phyloP scores from a whole-genome alignment of 1,140 invertebrate genomes.

The Ridgeia piscesae region DNA sequence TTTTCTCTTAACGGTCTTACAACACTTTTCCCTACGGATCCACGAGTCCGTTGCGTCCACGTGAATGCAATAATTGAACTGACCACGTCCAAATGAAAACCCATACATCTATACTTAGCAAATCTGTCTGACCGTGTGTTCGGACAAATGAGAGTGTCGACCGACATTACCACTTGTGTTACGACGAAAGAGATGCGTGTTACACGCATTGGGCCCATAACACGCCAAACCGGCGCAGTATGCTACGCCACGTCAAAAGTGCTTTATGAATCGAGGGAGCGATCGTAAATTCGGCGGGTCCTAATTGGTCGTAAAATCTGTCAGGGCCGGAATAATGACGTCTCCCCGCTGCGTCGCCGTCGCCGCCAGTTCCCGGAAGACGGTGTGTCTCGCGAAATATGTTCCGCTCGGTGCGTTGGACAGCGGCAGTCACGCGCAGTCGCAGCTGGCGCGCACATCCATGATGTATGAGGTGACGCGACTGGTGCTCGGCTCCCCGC shows the following conservation, averaged over 20 bases:
- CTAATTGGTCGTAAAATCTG: conserved; percentile 5
- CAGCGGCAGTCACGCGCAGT: not conserved
- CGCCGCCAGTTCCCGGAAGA: not conserved
- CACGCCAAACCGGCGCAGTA: not conserved
- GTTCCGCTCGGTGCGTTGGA: not conserved
- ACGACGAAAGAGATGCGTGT: not conserved
- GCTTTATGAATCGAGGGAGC: conserved; percentile 3
- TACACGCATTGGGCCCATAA: not conserved
- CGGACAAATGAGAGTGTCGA: not conserved
- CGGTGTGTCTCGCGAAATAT: not conserved
- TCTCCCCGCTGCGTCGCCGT: not conserved
- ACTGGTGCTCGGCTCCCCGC: too few species aligned
- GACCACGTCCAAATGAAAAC: not conserved
- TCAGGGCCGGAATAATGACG: not conserved
- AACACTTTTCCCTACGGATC: too few species aligned
- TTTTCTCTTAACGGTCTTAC: too few species aligned
- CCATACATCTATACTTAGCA: not conserved
- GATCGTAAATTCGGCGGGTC: not conserved
- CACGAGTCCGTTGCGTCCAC: too few species aligned
- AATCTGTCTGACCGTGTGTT: too few species aligned
- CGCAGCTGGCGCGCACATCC: not conserved
- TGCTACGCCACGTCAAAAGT: not conserved
- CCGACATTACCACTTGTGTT: not conserved
- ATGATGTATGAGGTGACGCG: not conserved
- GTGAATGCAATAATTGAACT: not conserved